Evolutionary conservation across 92 coral and sea anemone species (phyloP).

Genomic region (Phenganax subtilis): DNA sequence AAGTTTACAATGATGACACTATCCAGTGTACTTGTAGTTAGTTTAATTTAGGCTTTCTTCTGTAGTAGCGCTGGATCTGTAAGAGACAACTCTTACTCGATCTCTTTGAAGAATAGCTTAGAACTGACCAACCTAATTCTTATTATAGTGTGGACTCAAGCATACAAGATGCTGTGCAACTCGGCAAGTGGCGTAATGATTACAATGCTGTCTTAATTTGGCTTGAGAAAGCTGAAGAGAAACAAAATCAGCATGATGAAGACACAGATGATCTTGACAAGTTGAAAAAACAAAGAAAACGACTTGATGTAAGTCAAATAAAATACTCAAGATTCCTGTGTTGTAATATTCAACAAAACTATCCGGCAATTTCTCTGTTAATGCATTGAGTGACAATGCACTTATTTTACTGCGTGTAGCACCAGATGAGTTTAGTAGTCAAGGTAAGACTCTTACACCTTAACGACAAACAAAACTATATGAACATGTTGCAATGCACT

Average conservation of each 20-base stretch:
- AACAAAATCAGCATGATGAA: slow-evolving; percentile 44
- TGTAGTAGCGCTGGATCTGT: too few relatives aligned
- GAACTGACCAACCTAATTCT: not conserved
- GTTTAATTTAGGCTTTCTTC: too few relatives aligned
- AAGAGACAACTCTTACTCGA: too few relatives aligned
- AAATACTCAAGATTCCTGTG: not conserved
- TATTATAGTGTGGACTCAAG: slow-evolving; percentile 18
- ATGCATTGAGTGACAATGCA: not conserved
- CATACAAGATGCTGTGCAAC: slow-evolving; percentile 17
- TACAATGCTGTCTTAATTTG: slow-evolving; percentile 42
- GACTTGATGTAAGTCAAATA: slow-evolving; percentile 10
- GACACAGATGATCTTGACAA: slow-evolving; percentile 33
- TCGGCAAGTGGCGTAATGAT: slow-evolving; percentile 35
- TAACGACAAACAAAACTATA: too few relatives aligned
- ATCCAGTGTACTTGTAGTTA: not conserved
- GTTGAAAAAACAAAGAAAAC: slow-evolving; percentile 25
- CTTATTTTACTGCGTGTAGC: too few relatives aligned
- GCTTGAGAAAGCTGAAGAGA: slow-evolving; percentile 65
- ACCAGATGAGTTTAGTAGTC: too few relatives aligned
- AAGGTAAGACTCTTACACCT: too few relatives aligned
- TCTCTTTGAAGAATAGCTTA: not conserved
- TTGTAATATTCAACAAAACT: not conserved
- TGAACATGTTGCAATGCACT: too few relatives aligned
- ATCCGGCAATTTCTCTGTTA: not conserved
- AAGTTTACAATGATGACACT: not conserved